Conservation (phyloP, 2,888 invertebrate species). For the Fissipunctia ypsillon region DNA sequence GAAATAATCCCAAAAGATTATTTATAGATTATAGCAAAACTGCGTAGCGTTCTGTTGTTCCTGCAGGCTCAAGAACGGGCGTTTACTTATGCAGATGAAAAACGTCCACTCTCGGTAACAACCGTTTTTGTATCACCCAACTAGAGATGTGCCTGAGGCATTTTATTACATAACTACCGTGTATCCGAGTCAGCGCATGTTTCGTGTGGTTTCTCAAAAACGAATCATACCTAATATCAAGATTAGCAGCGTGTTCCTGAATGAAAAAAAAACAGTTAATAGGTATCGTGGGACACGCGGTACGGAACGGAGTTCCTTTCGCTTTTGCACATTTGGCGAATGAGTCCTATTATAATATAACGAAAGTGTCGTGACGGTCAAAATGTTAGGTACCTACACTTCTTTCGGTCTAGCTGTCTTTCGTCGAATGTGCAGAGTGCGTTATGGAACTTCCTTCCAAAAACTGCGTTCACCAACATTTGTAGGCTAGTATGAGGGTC, state of each 20-base stretch:
- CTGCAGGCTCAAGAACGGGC: not conserved
- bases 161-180: conserved; percentile 1
- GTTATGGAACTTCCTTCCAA: too few relatives aligned
- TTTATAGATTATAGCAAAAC: not conserved
- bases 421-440: too few relatives aligned
- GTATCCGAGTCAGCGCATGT: not conserved
- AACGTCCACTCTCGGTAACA: not conserved
- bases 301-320: too few relatives aligned
- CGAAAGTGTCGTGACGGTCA: too few relatives aligned
- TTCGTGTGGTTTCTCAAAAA: not conserved
- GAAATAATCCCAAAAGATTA: not conserved
- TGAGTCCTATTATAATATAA: too few relatives aligned
- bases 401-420: too few relatives aligned
- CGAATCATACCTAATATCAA: not conserved
- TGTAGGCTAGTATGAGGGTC: not conserved
- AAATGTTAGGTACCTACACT: too few relatives aligned
- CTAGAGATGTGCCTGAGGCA: not conserved
- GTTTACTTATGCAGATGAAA: conserved; percentile 16
- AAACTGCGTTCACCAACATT: not conserved
- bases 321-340: too few relatives aligned
- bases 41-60: not conserved
- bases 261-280: too few relatives aligned
- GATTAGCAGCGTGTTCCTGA: not conserved
- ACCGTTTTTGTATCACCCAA: not conserved
- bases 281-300: too few relatives aligned